phyloP scores from a whole-genome alignment of 2,113 vertebrate genomes.

The Chloroceryle aenea region DNA sequence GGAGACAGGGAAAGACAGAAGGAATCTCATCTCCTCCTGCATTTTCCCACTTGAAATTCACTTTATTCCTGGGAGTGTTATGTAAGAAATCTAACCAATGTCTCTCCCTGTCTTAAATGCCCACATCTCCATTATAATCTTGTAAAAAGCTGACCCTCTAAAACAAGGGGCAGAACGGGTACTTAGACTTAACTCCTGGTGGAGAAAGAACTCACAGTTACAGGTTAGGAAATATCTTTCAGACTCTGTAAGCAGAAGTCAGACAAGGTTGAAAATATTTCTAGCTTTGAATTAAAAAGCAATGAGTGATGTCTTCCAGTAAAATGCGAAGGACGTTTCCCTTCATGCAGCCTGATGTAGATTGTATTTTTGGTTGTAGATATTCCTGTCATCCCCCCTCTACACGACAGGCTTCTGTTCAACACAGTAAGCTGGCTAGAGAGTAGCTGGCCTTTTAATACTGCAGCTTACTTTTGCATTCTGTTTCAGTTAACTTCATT shows the following conservation, averaged over 20 bases:
- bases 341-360: background rate
- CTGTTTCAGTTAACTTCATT: conserved; percentile 5
- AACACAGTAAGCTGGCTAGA: background rate
- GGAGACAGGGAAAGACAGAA: background rate
- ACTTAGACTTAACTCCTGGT: background rate
- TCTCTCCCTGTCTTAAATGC: background rate
- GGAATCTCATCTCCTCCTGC: background rate
- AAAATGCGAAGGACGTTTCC: background rate
- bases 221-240: background rate
- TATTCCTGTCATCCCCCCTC: background rate
- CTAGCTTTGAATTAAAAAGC: background rate
- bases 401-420: background rate
- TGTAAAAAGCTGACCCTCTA: background rate
- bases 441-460: background rate
- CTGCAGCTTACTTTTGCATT: background rate
- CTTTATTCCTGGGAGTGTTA: background rate
- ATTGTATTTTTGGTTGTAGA: background rate
- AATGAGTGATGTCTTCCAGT: background rate
- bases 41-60: background rate
- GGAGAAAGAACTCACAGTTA: background rate
- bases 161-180: background rate
- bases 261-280: background rate
- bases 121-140: background rate
- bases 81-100: background rate
- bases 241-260: background rate